Base-by-base conservation (phyloP, 1,140 invertebrate species). In the Ylistrum balloti region DNA sequence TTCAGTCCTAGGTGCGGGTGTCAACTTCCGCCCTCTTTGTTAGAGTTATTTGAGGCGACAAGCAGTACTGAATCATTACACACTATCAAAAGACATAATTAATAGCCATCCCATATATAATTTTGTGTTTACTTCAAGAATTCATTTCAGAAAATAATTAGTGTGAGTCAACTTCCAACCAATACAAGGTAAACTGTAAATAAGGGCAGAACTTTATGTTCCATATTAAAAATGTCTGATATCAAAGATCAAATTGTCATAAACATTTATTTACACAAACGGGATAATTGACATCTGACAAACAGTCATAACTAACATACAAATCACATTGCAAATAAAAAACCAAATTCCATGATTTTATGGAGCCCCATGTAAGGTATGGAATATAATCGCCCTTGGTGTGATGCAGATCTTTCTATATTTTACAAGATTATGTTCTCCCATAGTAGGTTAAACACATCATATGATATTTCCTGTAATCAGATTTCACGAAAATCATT, bases 381-480 rank as follows among this genome's bases (percentile, higher is more conserved):
- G 7, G 0, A 45, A 45, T 45, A 45, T 17, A 45, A 45, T 45
- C 41, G 9, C 41, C 41, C 9, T 17, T 9, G 41, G 17, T 74
- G 56, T 74, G 56, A 28, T 1, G 56, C 9, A n/a, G 56, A 28
- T n/a, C 17, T 74, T 28, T 74, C 56, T 28, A 28, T 28, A 28
- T 74, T 74, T 74, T 74, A 74, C 56, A 28, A 74, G 56, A 74
- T 74, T 74, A 74, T 74, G 56, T 74, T 74, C 56, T n/a, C 56
- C n/a, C 22, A 11, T 74, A 74, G 56, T 74, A 74, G 9, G 56
- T 74, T 74, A 74, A 74, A 74, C 56, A 74, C 56, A 74, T 74
- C 56, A 74, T 74, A 74, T n/a, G 56, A 74, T 74, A 74, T 74
- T 74, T 74, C 56, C 56, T 74, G 56, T 74, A 74, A 74, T 74